Conservation (phyloP, 2,113 vertebrate genomes). For the Oryzias curvinotus region DNA sequence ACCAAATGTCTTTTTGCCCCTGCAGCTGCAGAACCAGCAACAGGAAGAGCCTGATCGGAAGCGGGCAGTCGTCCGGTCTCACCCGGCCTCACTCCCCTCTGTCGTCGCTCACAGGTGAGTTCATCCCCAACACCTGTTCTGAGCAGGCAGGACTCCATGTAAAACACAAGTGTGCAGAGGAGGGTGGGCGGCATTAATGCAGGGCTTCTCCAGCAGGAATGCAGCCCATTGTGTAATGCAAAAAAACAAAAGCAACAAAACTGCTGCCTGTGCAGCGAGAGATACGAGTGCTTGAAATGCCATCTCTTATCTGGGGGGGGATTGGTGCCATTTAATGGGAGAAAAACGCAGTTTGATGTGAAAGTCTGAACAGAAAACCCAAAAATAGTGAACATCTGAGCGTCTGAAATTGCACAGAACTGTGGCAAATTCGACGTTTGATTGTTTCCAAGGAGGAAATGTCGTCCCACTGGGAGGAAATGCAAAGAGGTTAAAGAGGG, state of each 20-base stretch:
- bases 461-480: conserved; percentile 53
- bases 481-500: conserved; percentile 43
- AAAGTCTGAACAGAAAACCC: neutral
- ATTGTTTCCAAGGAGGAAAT: conserved; percentile 59
- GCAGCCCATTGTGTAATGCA: conserved; percentile 29
- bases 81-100: conserved; percentile 94
- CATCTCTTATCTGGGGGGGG: neutral
- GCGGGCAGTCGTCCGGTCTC: conserved; percentile 88
- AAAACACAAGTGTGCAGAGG: neutral
- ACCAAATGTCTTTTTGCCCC: conserved; percentile 42
- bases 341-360: too few relatives aligned
- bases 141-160: too few relatives aligned
- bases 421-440: conserved; percentile 9
- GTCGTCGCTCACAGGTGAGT: conserved; percentile 90
- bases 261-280: neutral
- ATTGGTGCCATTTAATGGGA: too few relatives aligned
- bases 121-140: neutral
- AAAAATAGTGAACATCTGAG: neutral
- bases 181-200: neutral
- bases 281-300: neutral
- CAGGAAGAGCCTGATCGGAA: conserved; percentile 95
- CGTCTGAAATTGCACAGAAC: neutral
- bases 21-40: conserved; percentile 94
- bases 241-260: conserved; percentile 10
- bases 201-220: conserved; percentile 27